Percentiles rank a stretch among this genome's conserved stretches.
phyloP scores from a whole-genome alignment of 1,140 invertebrate genomes.

The Stegodyphus dumicola region DNA sequence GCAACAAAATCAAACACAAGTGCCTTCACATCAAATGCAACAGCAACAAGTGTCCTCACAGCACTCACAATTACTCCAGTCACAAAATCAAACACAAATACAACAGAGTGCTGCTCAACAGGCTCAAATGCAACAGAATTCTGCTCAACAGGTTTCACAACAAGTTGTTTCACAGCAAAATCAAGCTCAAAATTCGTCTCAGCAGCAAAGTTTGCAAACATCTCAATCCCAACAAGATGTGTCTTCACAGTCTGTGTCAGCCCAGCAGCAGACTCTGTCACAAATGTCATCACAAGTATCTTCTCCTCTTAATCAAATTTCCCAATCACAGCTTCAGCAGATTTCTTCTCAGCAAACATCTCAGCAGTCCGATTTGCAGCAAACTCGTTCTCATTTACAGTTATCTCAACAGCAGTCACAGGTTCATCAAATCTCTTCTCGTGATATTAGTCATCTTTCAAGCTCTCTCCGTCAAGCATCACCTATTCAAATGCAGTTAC shows the following conservation, averaged over 20 bases:
- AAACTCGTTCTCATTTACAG: conserved; percentile 13
- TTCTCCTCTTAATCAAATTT: neutral
- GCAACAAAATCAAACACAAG: neutral
- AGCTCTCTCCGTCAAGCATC: conserved; percentile 11
- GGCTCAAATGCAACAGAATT: neutral
- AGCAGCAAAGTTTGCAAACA: conserved; percentile 20
- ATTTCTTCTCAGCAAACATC: conserved; percentile 2
- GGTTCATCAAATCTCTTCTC: conserved; percentile 8
- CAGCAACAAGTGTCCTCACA: conserved; percentile 4
- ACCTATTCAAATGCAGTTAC: conserved; percentile 40
- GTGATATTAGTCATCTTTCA: conserved; percentile 17
- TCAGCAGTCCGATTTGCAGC: conserved; percentile 20
- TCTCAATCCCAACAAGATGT: neutral
- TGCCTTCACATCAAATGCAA: conserved; percentile 32
- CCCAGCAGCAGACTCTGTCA: conserved; percentile 1
- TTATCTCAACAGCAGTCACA: conserved; percentile 18
- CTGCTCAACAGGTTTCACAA: neutral
- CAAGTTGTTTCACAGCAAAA: neutral
- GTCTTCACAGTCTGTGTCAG: neutral
- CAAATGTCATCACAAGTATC: neutral
- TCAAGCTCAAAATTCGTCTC: conserved; percentile 26
- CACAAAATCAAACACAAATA: neutral
- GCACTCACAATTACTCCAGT: conserved; percentile 3
- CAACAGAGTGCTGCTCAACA: neutral
- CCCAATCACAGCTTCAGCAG: conserved; percentile 8